phyloP scores from a whole-genome alignment of 2,888 invertebrate species.

The Hypomecis punctinalis region DNA sequence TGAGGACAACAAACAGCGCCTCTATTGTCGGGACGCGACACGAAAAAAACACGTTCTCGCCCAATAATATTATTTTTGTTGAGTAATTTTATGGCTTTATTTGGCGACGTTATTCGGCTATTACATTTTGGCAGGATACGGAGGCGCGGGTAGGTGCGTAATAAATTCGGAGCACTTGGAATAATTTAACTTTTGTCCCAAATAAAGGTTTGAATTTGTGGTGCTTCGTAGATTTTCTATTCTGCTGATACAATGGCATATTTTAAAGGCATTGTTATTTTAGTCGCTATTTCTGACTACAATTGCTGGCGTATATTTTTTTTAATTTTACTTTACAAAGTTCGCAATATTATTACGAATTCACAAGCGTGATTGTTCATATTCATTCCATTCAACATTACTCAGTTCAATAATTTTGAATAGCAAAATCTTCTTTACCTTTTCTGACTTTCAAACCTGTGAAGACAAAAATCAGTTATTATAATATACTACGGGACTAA shows the following conservation, averaged over 20 bases:
- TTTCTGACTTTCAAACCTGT: no score
- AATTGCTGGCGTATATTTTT: no score
- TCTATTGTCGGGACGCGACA: conserved; percentile 66
- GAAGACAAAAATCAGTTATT: no score
- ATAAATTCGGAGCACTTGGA: conserved; percentile 34
- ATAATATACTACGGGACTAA: no score
- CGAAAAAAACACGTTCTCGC: conserved; percentile 70
- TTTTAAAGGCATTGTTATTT: not conserved
- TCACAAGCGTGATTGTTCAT: no score
- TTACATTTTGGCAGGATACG: conserved; percentile 51
- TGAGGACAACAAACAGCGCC: conserved; percentile 76
- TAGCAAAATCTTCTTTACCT: no score
- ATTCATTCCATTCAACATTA: no score
- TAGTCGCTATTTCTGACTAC: not conserved
- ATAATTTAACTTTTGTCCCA: conserved; percentile 31
- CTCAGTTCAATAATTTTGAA: no score
- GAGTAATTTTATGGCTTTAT: conserved; percentile 78
- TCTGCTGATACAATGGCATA: not conserved
- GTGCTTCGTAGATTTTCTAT: conserved; percentile 20
- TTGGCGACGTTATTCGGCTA: conserved; percentile 56
- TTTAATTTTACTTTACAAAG: no score
- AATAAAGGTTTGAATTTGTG: conserved; percentile 34
- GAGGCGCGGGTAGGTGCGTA: conserved; percentile 36
- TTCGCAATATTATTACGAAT: no score
- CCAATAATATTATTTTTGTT: conserved; percentile 73